Conservation (phyloP, 2,888 invertebrate species). For the Lasius fuliginosus region DNA sequence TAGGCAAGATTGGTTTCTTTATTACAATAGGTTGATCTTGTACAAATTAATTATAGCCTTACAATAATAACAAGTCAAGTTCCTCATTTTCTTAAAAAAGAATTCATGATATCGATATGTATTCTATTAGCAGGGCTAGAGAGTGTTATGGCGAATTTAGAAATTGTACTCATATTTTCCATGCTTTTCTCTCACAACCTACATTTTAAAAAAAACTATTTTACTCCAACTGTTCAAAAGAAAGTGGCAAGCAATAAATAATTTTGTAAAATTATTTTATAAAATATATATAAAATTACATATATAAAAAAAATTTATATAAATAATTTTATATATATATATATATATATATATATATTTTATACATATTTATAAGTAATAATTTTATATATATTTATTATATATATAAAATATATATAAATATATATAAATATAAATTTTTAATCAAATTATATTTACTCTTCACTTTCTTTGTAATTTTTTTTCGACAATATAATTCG, state of each 20-base stretch:
- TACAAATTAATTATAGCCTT: slow-evolving; percentile 85
- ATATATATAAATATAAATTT: too few species aligned
- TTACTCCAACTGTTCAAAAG: slow-evolving; percentile 16
- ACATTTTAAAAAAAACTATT: neutral
- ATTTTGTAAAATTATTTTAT: slow-evolving; percentile 59
- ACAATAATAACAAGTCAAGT: slow-evolving; percentile 84
- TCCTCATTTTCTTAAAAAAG: slow-evolving; percentile 77
- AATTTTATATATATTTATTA: too few species aligned
- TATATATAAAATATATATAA: too few species aligned
- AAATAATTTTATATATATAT: too few species aligned
- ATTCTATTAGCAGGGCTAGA: slow-evolving; percentile 83
- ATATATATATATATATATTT: too few species aligned
- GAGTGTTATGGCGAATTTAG: slow-evolving; percentile 78
- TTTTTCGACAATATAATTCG: slow-evolving; percentile 39
- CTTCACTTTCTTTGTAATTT: slow-evolving; percentile 58
- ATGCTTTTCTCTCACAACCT: slow-evolving; percentile 9
- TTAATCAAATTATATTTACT: slow-evolving; percentile 59
- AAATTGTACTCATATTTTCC: slow-evolving; percentile 79
- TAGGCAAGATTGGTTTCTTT: slow-evolving; percentile 85
- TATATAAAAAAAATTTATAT: too few species aligned
- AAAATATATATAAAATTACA: neutral
- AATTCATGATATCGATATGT: slow-evolving; percentile 81
- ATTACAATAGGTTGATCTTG: slow-evolving; percentile 85
- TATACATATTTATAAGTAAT: too few species aligned
- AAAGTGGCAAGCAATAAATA: slow-evolving; percentile 36